Conservation (phyloP, 2,888 invertebrate genomes). For the Phalera bucephala region DNA sequence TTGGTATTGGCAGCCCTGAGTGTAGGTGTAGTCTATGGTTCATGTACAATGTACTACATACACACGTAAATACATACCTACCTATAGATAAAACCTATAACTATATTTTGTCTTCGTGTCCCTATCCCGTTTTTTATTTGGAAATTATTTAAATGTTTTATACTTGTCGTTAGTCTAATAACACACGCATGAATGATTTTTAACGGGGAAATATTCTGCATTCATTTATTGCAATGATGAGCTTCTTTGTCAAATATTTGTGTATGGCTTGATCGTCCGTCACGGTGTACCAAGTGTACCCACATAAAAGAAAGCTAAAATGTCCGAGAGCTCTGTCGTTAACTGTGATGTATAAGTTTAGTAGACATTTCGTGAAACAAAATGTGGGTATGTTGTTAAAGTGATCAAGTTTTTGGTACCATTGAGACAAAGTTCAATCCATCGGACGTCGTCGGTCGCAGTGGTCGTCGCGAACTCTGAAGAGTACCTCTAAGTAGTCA, state of each 20-base stretch:
- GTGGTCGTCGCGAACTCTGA: too few species aligned
- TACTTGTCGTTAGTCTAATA: conserved; percentile 8
- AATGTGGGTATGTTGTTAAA: conserved; percentile 41
- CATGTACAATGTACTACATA: too few species aligned
- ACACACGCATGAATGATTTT: conserved; percentile 27
- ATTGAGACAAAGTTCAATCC: not conserved
- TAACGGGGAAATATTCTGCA: conserved; percentile 16
- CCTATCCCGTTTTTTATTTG: conserved; percentile 36
- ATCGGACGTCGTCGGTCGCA: too few species aligned
- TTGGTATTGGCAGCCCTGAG: too few species aligned
- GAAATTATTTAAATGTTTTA: conserved; percentile 27
- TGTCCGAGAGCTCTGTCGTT: conserved; percentile 30
- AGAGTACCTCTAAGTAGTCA: conserved; percentile 15
- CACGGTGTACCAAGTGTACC: too few species aligned
- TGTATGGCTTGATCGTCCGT: conserved; percentile 41
- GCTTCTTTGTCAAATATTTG: conserved; percentile 24
- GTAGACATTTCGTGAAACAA: conserved; percentile 17
- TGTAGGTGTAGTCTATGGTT: too few species aligned
- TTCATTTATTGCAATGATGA: conserved; percentile 26
- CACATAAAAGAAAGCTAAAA: conserved; percentile 38
- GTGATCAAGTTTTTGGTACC: conserved; percentile 14
- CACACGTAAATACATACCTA: too few species aligned
- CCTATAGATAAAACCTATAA: too few species aligned
- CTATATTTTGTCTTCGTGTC: conserved; percentile 59
- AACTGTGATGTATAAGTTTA: conserved; percentile 36